Base-by-base conservation (phyloP, 1,140 invertebrate genomes). In the Calycopis cecrops region DNA sequence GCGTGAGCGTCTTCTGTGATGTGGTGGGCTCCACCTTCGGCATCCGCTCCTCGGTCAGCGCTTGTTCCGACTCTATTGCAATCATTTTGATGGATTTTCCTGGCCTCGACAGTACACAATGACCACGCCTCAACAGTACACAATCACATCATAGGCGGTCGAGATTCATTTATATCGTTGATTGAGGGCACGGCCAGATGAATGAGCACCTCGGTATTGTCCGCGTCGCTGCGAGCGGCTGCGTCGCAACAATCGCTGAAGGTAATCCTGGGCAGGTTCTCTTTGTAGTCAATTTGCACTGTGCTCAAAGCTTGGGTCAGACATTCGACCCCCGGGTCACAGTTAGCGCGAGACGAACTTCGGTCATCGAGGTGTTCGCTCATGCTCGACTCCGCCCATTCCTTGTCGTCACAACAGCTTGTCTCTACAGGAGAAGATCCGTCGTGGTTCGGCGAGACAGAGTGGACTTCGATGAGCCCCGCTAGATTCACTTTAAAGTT, bases 401-500 rank as follows among this genome's bases (percentile, higher is more conserved):
- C 77, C 79, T 76, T 78, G 28, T 71, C 76, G 52, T 75, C 71
- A 52, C 21, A 3, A 6, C 21, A 2, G 21, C 21, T 56, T 34
- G 60, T 63, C 11, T 65, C 69, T 53, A 64, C 40, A 14, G 40
- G 38, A 14, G 38, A 44, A 16, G 16, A 1, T 3, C 14, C 40
- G 9, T 44, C 40, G 16, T 12, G 40, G 8, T 9, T 9, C 2
- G 40, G 40, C 9, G 40, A 44, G 12, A 9, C 14, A 4, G 40
- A 16, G 40, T 73, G 73, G n/a, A 84, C 69, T 18, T 76, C 71
- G 42, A 88, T 84, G 33, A 88, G 57, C 55, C 73, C 79, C 34
- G 84, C 69, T 17, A 88, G 76, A 57, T 88, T 88, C 42, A 88
- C 86, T 35, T 82, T 87, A 54, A 88, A 88, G 50, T 87, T 83